Percentiles rank a stretch among this genome's conserved stretches.
These are phyloP conservation scores for Argopecten irradians DNA, from an alignment of 1,140 invertebrate genomes.

Conservation along the genomic window DNA sequence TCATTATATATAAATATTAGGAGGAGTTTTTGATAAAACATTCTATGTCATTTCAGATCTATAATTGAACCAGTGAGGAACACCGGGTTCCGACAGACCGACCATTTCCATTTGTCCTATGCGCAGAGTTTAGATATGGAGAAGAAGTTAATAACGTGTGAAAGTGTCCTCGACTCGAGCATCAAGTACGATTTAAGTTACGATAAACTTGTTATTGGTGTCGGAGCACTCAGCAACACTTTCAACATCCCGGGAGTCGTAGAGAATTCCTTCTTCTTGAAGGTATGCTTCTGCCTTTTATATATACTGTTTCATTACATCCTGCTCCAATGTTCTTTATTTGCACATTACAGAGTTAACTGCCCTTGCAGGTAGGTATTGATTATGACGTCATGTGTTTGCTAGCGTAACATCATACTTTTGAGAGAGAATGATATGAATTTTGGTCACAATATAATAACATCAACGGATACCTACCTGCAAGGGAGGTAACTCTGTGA, in stretches of 20 bases:
- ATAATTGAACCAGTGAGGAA: constrained; percentile 78
- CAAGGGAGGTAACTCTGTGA: no score
- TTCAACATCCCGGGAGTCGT: constrained; percentile 76
- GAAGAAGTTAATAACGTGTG: constrained; percentile 63
- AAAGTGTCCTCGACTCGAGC: constrained; percentile 66
- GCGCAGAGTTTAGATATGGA: constrained; percentile 69
- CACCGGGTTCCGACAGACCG: constrained; percentile 70
- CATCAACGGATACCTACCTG: no score
- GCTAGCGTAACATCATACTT: no score
- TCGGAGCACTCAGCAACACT: constrained; percentile 76
- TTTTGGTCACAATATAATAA: no score
- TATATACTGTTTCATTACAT: no score
- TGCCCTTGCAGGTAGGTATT: no score
- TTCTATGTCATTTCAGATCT: constrained; percentile 66
- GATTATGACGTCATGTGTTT: no score
- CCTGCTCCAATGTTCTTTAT: no score
- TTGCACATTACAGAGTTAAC: no score
- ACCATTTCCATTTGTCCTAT: constrained; percentile 74
- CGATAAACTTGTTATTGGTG: constrained; percentile 77
- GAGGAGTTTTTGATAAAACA: not conserved
- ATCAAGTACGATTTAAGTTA: constrained; percentile 67
- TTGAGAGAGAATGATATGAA: no score
- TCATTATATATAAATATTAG: no score
- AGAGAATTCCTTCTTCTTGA: constrained; percentile 77
- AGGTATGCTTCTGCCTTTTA: constrained; percentile 64